A percentile compares a stretch with the other conserved stretches of the same genome.
Evolutionary conservation across 2,888 invertebrate genomes (phyloP).

Genomic region (Rugalucina vietnamica): DNA sequence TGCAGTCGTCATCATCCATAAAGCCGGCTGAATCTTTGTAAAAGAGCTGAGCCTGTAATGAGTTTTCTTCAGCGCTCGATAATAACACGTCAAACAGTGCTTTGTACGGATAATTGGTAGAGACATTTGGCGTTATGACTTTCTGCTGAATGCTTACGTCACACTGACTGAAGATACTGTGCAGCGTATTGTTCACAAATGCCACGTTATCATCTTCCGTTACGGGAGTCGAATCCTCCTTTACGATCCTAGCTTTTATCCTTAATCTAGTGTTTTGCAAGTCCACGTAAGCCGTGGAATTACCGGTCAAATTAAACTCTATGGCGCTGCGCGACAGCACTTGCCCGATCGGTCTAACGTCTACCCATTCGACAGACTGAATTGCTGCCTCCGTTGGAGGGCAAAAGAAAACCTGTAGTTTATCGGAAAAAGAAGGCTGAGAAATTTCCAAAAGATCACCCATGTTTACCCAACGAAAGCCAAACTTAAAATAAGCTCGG

Average conservation of each 20-base stretch:
- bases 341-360: not conserved
- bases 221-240: not conserved
- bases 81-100: not conserved
- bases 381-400: not conserved
- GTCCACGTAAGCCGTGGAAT: not conserved
- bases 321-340: not conserved
- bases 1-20: not conserved
- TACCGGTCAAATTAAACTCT: not conserved
- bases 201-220: not conserved
- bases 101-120: not conserved
- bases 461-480: not conserved
- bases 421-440: not conserved
- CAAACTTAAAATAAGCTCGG: not conserved
- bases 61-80: not conserved
- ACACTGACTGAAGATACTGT: no score
- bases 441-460: not conserved
- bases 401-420: not conserved
- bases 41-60: not conserved
- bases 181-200: not conserved
- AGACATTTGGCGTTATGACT: not conserved
- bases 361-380: not conserved
- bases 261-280: not conserved
- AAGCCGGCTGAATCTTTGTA: not conserved
- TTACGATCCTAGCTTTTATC: not conserved
- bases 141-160: no score